Evolutionary conservation across 2,888 invertebrate genomes (phyloP).

Genomic region (Escarpia spicata): DNA sequence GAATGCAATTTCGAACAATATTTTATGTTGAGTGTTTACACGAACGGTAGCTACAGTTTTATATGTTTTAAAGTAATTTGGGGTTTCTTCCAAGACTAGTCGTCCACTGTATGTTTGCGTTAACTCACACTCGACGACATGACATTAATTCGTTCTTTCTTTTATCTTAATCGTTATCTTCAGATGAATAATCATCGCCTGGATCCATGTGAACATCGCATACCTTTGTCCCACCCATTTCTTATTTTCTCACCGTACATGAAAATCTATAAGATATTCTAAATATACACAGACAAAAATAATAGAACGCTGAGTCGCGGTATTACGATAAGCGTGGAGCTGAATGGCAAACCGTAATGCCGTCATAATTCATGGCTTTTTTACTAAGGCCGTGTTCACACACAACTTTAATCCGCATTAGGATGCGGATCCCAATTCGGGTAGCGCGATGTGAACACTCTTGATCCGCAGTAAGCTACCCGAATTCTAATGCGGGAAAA

Average conservation of each 20-base stretch:
- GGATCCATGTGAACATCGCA: background rate
- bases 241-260: background rate
- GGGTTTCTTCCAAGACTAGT: background rate
- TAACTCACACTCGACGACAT: background rate
- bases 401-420: too few relatives aligned
- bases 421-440: too few relatives aligned
- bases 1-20: too few relatives aligned
- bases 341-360: background rate
- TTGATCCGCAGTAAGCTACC: too few relatives aligned
- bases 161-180: background rate
- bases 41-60: too few relatives aligned
- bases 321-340: background rate
- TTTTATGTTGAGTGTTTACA: too few relatives aligned
- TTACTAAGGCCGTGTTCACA: too few relatives aligned
- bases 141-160: background rate
- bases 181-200: too few relatives aligned
- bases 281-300: background rate
- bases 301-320: background rate
- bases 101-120: background rate
- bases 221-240: background rate
- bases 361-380: background rate
- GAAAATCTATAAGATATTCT: background rate
- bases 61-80: too few relatives aligned
- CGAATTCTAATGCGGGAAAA: too few relatives aligned
- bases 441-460: too few relatives aligned